Percentiles rank a stretch among this genome's conserved stretches.
Evolutionary conservation across 2,113 vertebrate genomes (phyloP).

Genomic region (Lipotes vexillifer): DNA sequence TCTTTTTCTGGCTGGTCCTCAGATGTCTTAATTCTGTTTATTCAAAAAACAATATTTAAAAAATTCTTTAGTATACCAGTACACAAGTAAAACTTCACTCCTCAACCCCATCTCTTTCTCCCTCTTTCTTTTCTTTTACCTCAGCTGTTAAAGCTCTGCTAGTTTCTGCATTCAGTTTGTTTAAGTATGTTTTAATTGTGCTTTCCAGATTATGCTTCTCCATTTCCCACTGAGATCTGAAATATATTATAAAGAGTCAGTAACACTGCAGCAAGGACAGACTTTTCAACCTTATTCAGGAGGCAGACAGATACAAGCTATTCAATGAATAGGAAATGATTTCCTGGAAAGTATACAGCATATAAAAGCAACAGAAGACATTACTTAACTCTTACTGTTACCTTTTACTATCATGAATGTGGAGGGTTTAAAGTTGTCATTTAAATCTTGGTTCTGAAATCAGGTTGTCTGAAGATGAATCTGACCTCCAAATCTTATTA

Average conservation of each 20-base stretch:
- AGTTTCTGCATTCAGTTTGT: constrained; percentile 60
- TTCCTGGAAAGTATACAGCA: neutral
- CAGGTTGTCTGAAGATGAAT: constrained; percentile 7
- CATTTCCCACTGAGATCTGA: constrained; percentile 68
- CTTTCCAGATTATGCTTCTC: constrained; percentile 56
- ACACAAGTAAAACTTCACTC: neutral
- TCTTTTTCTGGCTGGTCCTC: neutral
- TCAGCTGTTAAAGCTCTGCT: constrained; percentile 64
- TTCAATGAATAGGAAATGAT: neutral
- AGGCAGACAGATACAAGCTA: neutral
- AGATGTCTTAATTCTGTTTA: neutral
- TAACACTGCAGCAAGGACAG: constrained; percentile 7
- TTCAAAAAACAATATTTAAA: neutral
- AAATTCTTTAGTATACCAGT: neutral
- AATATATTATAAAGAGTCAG: constrained; percentile 32
- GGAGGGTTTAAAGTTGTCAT: neutral
- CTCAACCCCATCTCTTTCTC: neutral
- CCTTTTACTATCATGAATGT: neutral
- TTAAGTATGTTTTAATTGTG: constrained; percentile 65
- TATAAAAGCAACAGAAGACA: neutral
- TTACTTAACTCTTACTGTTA: neutral
- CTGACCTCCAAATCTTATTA: neutral
- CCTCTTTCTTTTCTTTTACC: neutral
- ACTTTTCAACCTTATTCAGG: neutral
- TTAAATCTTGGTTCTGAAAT: constrained; percentile 3